Evolutionary conservation across 2,797 vertebrate species (phyloP).

Genomic region (Sebastes itinus): DNA sequence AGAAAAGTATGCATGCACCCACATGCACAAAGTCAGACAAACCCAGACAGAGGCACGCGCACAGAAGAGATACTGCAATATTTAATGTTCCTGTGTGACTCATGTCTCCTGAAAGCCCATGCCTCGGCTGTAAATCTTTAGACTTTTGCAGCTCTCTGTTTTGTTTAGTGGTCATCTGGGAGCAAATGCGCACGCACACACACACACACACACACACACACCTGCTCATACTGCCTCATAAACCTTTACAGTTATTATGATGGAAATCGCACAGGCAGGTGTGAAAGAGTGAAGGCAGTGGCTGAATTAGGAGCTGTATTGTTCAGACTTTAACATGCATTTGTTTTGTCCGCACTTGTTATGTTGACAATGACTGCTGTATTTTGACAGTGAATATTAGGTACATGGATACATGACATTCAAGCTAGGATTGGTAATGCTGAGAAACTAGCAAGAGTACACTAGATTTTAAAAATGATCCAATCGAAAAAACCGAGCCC

Average conservation of each 20-base stretch:
- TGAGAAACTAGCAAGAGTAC: too few species aligned
- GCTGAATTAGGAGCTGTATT: slow-evolving; percentile 8
- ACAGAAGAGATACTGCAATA: slow-evolving; percentile 46
- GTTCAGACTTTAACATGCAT: slow-evolving; percentile 15
- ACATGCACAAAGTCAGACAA: slow-evolving; percentile 26
- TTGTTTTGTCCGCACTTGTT: background rate
- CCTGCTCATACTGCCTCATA: slow-evolving; percentile 31
- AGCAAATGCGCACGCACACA: background rate
- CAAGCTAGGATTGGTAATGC: too few species aligned
- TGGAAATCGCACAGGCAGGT: slow-evolving; percentile 43
- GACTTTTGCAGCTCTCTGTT: slow-evolving; percentile 45
- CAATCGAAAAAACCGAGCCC: too few species aligned
- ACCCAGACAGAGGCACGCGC: slow-evolving; percentile 35
- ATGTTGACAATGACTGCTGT: background rate
- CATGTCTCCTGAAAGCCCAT: slow-evolving; percentile 44
- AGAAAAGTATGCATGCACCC: background rate
- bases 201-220: background rate
- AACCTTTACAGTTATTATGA: slow-evolving; percentile 59
- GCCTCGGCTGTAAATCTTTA: slow-evolving; percentile 56
- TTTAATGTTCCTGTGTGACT: slow-evolving; percentile 59
- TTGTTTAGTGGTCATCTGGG: slow-evolving; percentile 55
- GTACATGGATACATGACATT: background rate
- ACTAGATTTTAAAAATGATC: too few species aligned
- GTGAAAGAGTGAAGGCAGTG: slow-evolving; percentile 1
- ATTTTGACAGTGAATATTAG: background rate